Conservation (phyloP, 2,888 invertebrate species). For the Chirona hameri region DNA sequence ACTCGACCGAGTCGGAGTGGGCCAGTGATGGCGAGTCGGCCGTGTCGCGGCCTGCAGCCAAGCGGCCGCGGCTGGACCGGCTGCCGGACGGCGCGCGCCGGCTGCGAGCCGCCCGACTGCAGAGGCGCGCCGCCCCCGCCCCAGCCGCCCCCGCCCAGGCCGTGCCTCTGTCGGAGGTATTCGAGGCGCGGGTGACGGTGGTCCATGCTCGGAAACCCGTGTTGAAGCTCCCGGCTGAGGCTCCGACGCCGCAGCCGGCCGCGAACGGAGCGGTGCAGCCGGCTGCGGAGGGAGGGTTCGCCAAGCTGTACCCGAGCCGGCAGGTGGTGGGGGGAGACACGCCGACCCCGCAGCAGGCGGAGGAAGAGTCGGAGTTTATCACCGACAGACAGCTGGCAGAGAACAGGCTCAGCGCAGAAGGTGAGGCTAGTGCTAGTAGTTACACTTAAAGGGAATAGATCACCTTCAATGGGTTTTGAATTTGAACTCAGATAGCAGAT, state of each 20-base stretch:
- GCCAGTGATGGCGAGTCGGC: not conserved
- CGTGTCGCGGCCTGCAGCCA: not conserved
- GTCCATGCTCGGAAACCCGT: not conserved
- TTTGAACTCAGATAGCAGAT: too few species aligned
- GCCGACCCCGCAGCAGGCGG: not conserved
- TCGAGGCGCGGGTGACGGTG: not conserved
- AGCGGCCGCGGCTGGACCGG: not conserved
- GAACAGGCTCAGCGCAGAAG: conserved; percentile 23
- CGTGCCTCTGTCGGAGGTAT: not conserved
- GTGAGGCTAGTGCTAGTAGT: too few species aligned
- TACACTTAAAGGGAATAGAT: too few species aligned
- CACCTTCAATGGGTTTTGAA: too few species aligned
- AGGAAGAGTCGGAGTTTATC: not conserved
- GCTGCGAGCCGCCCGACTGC: not conserved
- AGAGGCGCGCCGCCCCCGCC: too few species aligned
- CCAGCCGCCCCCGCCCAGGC: not conserved
- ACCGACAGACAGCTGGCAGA: not conserved
- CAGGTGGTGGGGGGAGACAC: not conserved
- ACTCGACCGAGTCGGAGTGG: conserved; percentile 25
- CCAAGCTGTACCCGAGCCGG: not conserved
- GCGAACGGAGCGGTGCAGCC: too few species aligned
- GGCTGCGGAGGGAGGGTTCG: not conserved
- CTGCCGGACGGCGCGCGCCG: not conserved
- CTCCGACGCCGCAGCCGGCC: not conserved
- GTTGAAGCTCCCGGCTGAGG: not conserved